Percentiles rank a stretch among this genome's conserved stretches.
These are phyloP conservation scores for Myrmecophaga tridactyla DNA, from an alignment of 2,113 vertebrate genomes.

Conservation along the genomic window DNA sequence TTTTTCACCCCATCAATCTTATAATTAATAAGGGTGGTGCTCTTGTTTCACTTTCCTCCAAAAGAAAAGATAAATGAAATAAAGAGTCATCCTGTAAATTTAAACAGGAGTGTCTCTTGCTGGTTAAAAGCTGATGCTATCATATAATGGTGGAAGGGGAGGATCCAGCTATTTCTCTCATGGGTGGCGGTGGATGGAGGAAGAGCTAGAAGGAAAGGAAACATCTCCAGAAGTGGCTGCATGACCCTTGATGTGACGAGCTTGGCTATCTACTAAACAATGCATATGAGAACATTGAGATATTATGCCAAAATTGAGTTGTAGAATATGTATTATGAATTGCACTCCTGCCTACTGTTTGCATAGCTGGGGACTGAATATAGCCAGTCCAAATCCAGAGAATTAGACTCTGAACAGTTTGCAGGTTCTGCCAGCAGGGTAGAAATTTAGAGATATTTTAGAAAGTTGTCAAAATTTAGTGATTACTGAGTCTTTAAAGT, in stretches of 20 bases:
- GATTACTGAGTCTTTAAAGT: constrained; percentile 65
- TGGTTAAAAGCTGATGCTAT: constrained; percentile 84
- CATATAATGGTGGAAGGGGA: constrained; percentile 56
- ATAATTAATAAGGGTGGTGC: constrained; percentile 80
- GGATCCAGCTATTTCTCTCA: constrained; percentile 64
- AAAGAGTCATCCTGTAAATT: constrained; percentile 78
- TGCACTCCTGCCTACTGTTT: constrained; percentile 71
- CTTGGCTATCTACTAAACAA: constrained; percentile 77
- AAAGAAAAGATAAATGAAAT: constrained; percentile 79
- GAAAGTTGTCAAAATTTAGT: constrained; percentile 69
- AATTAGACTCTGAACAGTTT: constrained; percentile 62
- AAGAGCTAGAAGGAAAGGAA: constrained; percentile 74
- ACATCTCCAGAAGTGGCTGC: constrained; percentile 80
- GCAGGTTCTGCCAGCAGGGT: neutral
- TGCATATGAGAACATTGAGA: constrained; percentile 62
- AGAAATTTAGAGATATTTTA: constrained; percentile 39
- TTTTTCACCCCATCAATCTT: constrained; percentile 80
- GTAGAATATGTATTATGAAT: constrained; percentile 67
- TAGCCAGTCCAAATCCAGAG: constrained; percentile 62
- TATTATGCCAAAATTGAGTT: constrained; percentile 62
- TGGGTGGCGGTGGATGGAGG: neutral
- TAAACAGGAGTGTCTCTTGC: constrained; percentile 76
- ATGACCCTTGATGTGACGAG: constrained; percentile 66
- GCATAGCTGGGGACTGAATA: neutral
- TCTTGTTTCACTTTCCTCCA: constrained; percentile 78